Evolutionary conservation across 2,888 invertebrate genomes (phyloP).

Genomic region (Apodemia hepburni): DNA sequence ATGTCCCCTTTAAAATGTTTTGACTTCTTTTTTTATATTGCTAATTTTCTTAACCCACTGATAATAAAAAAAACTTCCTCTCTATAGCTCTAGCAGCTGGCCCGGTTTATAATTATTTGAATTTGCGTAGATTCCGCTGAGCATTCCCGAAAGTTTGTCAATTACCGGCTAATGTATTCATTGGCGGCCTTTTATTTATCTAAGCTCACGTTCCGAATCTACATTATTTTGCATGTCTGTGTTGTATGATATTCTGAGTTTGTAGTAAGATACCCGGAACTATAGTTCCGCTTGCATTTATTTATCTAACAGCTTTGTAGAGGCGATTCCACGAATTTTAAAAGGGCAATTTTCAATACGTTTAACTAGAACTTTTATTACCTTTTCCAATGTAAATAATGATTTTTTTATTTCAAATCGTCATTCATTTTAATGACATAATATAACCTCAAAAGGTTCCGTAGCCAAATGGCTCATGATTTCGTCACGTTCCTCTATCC

Average conservation of each 20-base stretch:
- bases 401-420: too few relatives aligned
- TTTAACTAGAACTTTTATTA: too few relatives aligned
- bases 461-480: too few relatives aligned
- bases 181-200: slow-evolving; percentile 43
- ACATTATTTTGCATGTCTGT: background rate
- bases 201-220: slow-evolving; percentile 30
- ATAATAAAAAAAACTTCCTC: background rate
- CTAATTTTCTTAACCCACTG: background rate
- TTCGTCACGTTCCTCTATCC: too few relatives aligned
- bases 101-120: background rate
- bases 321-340: too few relatives aligned
- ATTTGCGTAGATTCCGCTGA: slow-evolving; percentile 5
- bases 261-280: too few relatives aligned
- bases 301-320: too few relatives aligned
- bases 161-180: slow-evolving; percentile 52
- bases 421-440: too few relatives aligned
- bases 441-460: too few relatives aligned
- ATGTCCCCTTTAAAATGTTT: background rate
- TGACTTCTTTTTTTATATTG: background rate
- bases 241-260: background rate
- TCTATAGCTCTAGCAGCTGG: background rate
- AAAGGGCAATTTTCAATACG: too few relatives aligned
- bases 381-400: too few relatives aligned
- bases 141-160: slow-evolving; percentile 43
- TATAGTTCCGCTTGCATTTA: too few relatives aligned